Evolutionary conservation across 2,113 vertebrate genomes (phyloP).

Genomic region (Tragulus kanchil): DNA sequence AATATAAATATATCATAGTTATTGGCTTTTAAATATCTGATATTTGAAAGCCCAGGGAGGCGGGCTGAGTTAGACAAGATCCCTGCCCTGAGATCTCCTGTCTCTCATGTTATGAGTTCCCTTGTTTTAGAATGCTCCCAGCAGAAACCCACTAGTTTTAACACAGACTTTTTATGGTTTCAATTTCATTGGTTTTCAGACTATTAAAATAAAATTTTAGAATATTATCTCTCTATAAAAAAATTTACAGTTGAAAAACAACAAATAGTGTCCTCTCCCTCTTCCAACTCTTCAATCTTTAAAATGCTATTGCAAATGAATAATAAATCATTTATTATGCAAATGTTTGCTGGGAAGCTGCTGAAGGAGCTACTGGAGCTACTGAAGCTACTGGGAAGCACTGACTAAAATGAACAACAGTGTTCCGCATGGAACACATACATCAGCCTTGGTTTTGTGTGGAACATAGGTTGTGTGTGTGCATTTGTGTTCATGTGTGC

Average conservation of each 20-base stretch:
- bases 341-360: background rate
- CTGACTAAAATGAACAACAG: background rate
- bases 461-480: background rate
- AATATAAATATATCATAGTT: too few species aligned
- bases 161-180: background rate
- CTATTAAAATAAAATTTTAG: background rate
- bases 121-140: background rate
- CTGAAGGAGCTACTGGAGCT: background rate
- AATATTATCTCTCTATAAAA: background rate
- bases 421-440: background rate
- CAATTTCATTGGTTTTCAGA: background rate
- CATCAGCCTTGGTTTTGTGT: background rate
- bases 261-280: background rate
- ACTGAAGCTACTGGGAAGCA: background rate
- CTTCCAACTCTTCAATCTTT: background rate
- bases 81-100: accelerated
- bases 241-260: background rate
- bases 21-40: too few species aligned
- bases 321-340: background rate
- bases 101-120: background rate
- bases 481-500: background rate
- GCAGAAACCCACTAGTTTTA: background rate
- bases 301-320: background rate
- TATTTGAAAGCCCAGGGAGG: too few species aligned
- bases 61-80: background rate